These are phyloP conservation scores for Callimico goeldii DNA, from an alignment of 2,797 vertebrate species.

Conservation along the genomic window DNA sequence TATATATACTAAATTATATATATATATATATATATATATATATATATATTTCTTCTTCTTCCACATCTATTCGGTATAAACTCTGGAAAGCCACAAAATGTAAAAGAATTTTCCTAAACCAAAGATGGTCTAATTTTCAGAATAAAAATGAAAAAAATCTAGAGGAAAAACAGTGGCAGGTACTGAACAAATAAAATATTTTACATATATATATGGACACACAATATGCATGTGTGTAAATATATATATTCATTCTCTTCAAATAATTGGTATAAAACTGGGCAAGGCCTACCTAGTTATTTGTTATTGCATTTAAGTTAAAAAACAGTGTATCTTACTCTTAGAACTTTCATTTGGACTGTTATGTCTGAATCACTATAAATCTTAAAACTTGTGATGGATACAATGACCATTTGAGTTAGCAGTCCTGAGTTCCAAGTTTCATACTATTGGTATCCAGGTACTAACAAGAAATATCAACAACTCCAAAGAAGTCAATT, in stretches of 20 bases:
- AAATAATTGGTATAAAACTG: not conserved
- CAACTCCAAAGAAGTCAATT: not conserved
- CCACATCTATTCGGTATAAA: not conserved
- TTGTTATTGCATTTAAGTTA: not conserved
- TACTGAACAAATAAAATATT: not conserved
- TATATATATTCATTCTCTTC: not conserved
- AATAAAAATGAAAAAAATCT: not conserved
- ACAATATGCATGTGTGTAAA: not conserved
- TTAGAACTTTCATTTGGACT: not conserved
- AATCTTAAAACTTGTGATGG: not conserved
- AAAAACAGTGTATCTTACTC: not conserved
- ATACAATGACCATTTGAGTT: not conserved
- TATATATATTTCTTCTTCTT: conserved; percentile 12
- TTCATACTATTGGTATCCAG: not conserved
- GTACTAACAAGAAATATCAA: not conserved
- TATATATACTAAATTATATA: too few relatives aligned
- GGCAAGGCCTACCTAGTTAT: not conserved
- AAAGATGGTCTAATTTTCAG: conserved; percentile 1
- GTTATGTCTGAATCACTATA: not conserved
- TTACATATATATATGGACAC: not conserved
- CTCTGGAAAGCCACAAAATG: not conserved
- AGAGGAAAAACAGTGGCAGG: not conserved
- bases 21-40: too few relatives aligned
- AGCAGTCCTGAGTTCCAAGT: not conserved
- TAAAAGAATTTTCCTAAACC: not conserved